Percentiles rank a stretch among this genome's conserved stretches.
These are phyloP conservation scores for Amyelois transitella DNA, from an alignment of 1,140 invertebrate species.

Conservation along the genomic window DNA sequence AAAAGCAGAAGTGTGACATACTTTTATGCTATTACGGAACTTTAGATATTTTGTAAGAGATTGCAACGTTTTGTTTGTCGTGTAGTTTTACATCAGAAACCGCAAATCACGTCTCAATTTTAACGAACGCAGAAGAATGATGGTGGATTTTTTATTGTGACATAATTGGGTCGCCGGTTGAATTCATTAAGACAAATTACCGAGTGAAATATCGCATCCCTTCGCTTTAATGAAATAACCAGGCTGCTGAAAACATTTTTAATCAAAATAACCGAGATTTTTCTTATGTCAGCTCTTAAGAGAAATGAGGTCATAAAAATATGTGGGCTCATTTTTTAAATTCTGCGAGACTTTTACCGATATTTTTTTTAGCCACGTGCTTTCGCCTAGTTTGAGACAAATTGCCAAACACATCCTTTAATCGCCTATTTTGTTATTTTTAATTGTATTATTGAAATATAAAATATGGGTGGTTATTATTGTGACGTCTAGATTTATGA, in stretches of 20 bases:
- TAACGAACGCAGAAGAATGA: constrained; percentile 21
- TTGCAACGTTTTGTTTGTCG: not conserved
- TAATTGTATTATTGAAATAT: no score
- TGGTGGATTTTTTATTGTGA: constrained; percentile 30
- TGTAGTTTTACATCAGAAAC: not conserved
- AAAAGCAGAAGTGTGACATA: not conserved
- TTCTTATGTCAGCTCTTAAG: constrained; percentile 7
- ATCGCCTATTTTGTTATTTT: no score
- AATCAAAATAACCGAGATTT: constrained; percentile 27
- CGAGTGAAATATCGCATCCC: constrained; percentile 41
- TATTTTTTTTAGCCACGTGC: not conserved
- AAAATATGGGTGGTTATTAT: no score
- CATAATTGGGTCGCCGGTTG: constrained; percentile 41
- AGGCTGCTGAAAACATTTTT: constrained; percentile 31
- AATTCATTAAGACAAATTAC: constrained; percentile 39
- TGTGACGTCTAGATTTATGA: no score
- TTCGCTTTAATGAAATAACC: constrained; percentile 35
- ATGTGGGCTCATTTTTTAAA: constrained; percentile 8
- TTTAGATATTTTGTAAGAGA: not conserved
- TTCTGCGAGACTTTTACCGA: not conserved
- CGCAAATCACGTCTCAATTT: constrained; percentile 6
- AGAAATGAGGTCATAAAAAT: constrained; percentile 5
- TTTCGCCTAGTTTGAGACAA: not conserved
- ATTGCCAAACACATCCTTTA: no score
- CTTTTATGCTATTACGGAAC: not conserved